These are phyloP conservation scores for Bubalus kerabau DNA, from an alignment of 2,113 vertebrate genomes.

Conservation along the genomic window DNA sequence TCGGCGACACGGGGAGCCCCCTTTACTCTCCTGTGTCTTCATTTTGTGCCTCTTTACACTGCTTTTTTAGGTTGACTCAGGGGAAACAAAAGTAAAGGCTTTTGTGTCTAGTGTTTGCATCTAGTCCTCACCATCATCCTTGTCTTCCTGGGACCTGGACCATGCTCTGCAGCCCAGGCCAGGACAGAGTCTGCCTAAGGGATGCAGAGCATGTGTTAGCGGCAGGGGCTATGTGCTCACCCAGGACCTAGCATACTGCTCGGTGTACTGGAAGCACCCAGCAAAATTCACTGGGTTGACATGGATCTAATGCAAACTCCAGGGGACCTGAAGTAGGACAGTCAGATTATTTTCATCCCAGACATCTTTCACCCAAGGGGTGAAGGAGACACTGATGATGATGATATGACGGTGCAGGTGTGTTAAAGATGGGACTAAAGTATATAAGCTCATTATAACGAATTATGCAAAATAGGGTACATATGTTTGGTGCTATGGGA, in stretches of 20 bases:
- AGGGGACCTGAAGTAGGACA: background rate
- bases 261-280: background rate
- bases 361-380: background rate
- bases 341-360: background rate
- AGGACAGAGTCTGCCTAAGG: background rate
- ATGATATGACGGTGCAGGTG: background rate
- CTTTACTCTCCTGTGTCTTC: background rate
- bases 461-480: background rate
- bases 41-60: background rate
- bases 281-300: background rate
- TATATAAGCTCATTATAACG: background rate
- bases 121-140: background rate
- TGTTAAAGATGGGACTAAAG: background rate
- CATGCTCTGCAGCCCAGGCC: background rate
- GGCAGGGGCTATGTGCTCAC: background rate
- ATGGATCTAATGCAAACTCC: background rate
- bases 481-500: background rate
- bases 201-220: rapidly evolving
- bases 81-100: background rate
- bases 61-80: background rate
- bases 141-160: background rate
- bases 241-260: background rate
- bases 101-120: background rate
- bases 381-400: background rate
- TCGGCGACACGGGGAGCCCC: rapidly evolving